Conservation (phyloP, 2,888 invertebrate genomes). For the Chrysotoxum bicinctum region DNA sequence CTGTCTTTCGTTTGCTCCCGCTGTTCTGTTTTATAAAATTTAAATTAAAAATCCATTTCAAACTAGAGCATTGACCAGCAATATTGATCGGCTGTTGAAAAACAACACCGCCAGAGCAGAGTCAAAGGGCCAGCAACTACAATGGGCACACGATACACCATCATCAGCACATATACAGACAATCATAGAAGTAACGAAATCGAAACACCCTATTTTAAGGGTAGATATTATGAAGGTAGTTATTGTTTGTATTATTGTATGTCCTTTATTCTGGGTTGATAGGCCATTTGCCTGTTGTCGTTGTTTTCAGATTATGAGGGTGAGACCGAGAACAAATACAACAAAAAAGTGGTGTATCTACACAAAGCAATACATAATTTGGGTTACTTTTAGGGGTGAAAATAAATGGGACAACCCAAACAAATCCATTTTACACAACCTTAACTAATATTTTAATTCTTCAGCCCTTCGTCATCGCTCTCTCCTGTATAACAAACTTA, state of each 20-base stretch:
- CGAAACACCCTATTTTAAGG: conserved; percentile 56
- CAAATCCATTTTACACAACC: conserved; percentile 55
- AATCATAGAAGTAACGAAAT: conserved; percentile 17
- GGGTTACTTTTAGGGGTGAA: conserved; percentile 42
- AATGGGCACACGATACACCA: conserved; percentile 15
- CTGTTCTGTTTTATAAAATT: conserved; percentile 36
- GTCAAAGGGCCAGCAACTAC: not conserved
- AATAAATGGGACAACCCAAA: conserved; percentile 50
- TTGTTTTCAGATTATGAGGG: conserved; percentile 26
- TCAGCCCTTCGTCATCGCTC: conserved; percentile 16
- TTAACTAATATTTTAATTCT: conserved; percentile 63
- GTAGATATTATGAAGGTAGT: conserved; percentile 23
- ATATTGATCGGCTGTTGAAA: conserved; percentile 36
- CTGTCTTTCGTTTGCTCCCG: conserved; percentile 15
- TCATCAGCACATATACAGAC: not conserved
- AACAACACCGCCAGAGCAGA: conserved; percentile 12
- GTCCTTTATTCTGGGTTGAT: conserved; percentile 58
- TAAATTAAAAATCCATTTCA: conserved; percentile 66
- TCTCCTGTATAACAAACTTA: not conserved
- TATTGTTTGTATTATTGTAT: conserved; percentile 16
- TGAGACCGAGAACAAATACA: conserved; percentile 21
- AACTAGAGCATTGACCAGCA: conserved; percentile 69
- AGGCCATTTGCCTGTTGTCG: conserved; percentile 60
- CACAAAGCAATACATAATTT: conserved; percentile 18
- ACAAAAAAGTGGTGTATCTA: not conserved